Evolutionary conservation across 2,113 vertebrate genomes (phyloP).

Genomic region (Mormyrus lacerda): DNA sequence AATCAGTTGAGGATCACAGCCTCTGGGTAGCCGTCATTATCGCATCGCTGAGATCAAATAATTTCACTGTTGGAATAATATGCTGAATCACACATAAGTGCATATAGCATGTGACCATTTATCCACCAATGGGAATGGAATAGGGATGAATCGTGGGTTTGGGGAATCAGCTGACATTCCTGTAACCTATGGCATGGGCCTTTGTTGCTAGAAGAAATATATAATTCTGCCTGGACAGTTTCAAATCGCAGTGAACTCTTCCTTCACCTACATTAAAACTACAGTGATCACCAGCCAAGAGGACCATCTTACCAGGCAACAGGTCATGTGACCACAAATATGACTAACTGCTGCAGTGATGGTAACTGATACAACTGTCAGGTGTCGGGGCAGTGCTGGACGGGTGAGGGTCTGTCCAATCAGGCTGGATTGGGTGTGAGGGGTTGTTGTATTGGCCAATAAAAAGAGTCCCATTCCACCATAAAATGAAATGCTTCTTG

Average conservation of each 20-base stretch:
- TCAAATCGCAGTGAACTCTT: not conserved
- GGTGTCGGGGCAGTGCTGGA: not conserved
- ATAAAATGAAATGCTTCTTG: not conserved
- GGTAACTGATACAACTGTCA: not conserved
- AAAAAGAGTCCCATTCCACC: not conserved
- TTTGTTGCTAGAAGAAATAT: not conserved
- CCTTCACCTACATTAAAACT: not conserved
- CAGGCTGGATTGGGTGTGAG: not conserved
- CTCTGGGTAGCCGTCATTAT: not conserved
- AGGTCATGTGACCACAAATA: not conserved
- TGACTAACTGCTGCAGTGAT: not conserved
- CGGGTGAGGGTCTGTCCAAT: not conserved
- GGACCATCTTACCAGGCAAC: not conserved
- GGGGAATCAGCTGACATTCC: not conserved
- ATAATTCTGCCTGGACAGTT: not conserved
- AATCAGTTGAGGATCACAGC: not conserved
- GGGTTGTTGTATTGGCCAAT: not conserved
- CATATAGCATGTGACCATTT: not conserved
- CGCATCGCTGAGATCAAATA: not conserved
- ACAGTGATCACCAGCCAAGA: not conserved
- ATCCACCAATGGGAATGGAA: not conserved
- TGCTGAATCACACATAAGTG: conserved; percentile 1
- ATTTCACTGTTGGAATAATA: not conserved
- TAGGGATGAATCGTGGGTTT: not conserved
- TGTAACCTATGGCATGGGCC: not conserved